Evolutionary conservation across 2,797 vertebrate species (phyloP).

Genomic region (Labeo calbasu): DNA sequence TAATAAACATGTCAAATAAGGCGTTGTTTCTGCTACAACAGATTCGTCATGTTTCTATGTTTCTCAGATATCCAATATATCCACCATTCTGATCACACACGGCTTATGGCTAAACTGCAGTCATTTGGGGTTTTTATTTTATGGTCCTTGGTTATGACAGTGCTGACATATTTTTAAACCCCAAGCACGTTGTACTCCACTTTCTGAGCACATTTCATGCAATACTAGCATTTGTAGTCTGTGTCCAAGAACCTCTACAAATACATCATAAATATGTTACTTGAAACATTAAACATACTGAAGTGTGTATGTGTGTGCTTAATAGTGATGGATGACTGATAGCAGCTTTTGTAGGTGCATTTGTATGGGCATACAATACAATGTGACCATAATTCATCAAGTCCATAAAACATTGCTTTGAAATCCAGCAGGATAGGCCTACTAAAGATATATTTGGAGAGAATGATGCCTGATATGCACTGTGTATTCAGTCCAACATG

Average conservation of each 20-base stretch:
- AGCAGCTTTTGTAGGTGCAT: not conserved
- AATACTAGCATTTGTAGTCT: not conserved
- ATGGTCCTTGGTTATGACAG: not conserved
- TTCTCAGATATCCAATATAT: not conserved
- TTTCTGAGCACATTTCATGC: not conserved
- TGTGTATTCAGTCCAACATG: constrained; percentile 34
- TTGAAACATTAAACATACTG: not conserved
- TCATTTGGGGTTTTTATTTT: not conserved
- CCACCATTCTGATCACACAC: not conserved
- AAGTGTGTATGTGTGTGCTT: not conserved
- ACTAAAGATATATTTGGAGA: not conserved
- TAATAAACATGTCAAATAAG: not conserved
- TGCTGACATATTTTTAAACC: not conserved
- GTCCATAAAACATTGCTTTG: not conserved
- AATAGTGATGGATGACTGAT: not conserved
- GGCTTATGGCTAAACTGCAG: not conserved
- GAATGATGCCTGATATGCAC: constrained; percentile 59
- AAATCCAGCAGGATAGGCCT: not conserved
- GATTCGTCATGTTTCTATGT: not conserved
- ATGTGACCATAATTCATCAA: constrained; percentile 3
- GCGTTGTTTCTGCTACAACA: not conserved
- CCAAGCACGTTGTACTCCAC: not conserved
- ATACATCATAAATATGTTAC: not conserved
- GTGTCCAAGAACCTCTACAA: not conserved
- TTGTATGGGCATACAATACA: not conserved